These are phyloP conservation scores for Bergia sp. DNA, from an alignment of 92 coral and sea anemone species.

Conservation along the genomic window DNA sequence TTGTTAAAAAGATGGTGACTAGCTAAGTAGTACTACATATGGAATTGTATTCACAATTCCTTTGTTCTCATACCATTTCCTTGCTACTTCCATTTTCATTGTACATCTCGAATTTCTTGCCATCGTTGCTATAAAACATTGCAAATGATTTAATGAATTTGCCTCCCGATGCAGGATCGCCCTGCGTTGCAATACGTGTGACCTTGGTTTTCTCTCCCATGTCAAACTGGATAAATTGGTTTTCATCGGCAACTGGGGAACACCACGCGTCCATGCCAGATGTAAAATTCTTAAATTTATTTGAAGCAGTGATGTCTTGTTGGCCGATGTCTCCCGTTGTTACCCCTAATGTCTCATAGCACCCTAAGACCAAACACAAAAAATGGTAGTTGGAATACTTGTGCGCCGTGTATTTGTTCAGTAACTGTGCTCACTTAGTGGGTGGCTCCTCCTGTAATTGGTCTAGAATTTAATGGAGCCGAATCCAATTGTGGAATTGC, in stretches of 20 bases:
- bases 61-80: constrained; percentile 54
- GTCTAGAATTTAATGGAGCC: too few relatives aligned
- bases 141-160: constrained; percentile 80
- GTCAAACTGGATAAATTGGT: constrained; percentile 93
- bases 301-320: constrained; percentile 84
- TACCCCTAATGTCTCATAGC: constrained; percentile 96
- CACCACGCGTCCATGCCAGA: constrained; percentile 96
- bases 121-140: constrained; percentile 84
- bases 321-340: constrained; percentile 95
- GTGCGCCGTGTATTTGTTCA: too few relatives aligned
- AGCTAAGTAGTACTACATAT: too few relatives aligned
- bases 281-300: constrained; percentile 79
- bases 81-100: constrained; percentile 70
- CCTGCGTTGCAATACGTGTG: constrained; percentile 94
- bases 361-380: constrained; percentile 46
- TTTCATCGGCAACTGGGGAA: constrained; percentile 84
- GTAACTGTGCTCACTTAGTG: too few relatives aligned
- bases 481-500: too few relatives aligned
- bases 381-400: too few relatives aligned
- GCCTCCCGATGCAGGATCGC: constrained; percentile 71
- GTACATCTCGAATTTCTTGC: constrained; percentile 84
- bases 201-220: constrained; percentile 90
- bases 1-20: too few relatives aligned
- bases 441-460: too few relatives aligned
- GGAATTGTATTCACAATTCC: background rate